Evolutionary conservation across 1,140 invertebrate species (phyloP).

Genomic region (Atopsyche davidsoni): DNA sequence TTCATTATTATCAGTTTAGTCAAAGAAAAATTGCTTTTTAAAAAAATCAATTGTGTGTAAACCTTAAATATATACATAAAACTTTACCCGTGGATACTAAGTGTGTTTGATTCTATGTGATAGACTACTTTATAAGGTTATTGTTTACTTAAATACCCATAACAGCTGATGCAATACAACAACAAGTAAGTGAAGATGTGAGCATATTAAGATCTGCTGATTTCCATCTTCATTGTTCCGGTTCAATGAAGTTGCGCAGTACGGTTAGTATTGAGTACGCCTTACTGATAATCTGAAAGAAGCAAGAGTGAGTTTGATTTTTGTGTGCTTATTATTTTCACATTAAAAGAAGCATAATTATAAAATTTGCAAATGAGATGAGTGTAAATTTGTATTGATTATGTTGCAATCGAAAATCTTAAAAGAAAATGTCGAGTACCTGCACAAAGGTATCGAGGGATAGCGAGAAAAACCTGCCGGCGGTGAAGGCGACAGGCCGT

Average conservation of each 20-base stretch:
- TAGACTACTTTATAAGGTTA: background rate
- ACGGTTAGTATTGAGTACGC: constrained; percentile 7
- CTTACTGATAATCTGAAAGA: constrained; percentile 12
- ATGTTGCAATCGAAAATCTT: too few species aligned
- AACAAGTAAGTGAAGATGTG: background rate
- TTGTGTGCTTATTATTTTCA: background rate
- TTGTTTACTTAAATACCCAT: background rate
- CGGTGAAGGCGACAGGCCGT: constrained; percentile 4
- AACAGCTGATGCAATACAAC: background rate
- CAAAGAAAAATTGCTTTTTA: too few species aligned
- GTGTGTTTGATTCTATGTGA: background rate
- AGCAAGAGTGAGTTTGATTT: background rate
- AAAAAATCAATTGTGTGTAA: too few species aligned
- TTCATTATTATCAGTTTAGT: too few species aligned
- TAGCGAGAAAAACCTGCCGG: constrained; percentile 9
- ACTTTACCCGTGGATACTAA: background rate
- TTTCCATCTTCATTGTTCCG: constrained; percentile 3
- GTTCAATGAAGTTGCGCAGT: constrained; percentile 6
- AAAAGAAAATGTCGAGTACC: background rate
- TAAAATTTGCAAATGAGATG: background rate
- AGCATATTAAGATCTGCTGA: background rate
- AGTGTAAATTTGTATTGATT: background rate
- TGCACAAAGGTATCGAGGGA: constrained; percentile 12
- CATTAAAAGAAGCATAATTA: background rate
- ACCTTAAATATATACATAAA: background rate